Evolutionary conservation across 2,113 vertebrate species (phyloP), one percentile per base, ranked within the genome.

Genomic region (Trinectes maculatus): DNA sequence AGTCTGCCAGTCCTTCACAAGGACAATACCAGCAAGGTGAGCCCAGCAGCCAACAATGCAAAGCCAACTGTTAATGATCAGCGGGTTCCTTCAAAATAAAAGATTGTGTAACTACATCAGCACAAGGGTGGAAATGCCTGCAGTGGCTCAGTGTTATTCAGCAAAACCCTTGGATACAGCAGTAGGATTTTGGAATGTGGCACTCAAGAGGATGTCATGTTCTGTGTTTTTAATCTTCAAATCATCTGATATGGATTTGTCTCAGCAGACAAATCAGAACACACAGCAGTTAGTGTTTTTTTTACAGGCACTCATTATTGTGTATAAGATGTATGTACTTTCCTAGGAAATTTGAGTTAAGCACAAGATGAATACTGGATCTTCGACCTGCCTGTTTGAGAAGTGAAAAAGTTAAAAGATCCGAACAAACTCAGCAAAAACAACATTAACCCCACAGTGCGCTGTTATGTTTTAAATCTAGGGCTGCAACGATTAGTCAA

Each of bases 1-100:
- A n/a, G 43, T 33, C 57, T 64, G 80, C 80, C 82, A 80, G 80
- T 62, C 25, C 48, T 75, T 62, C 33, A 40, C 60, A 79, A 82
- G 66, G 86, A 72, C 63, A 77, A 22, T n/a, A 52, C 19, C 46
- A 71, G 52, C 31, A 80, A 71, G 68, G 83, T 81, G 62, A 52
- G 43, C 39, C 19, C 48, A 34, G 48, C 49, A 68, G 63, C 44
- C 49, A 74, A 66, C 26, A 63, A 64, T 3, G 18, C 56, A 74
- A 67, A 60, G 18, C 40, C 22, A 60, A 54, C 19, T 26, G 43
- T 59, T 59, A 40, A 56, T 64, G 46, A 72, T 43, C 63, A 60
- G 37, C 44, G 67, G n/a, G 25, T 52, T 62, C 43, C 49, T 52
- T 74, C 8, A 29, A 7, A 61, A 34, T 31, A 43, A 80, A 56